Percentiles rank a stretch among this genome's conserved stretches.
phyloP scores from a whole-genome alignment of 2,888 invertebrate species.

The Volucella inflata region DNA sequence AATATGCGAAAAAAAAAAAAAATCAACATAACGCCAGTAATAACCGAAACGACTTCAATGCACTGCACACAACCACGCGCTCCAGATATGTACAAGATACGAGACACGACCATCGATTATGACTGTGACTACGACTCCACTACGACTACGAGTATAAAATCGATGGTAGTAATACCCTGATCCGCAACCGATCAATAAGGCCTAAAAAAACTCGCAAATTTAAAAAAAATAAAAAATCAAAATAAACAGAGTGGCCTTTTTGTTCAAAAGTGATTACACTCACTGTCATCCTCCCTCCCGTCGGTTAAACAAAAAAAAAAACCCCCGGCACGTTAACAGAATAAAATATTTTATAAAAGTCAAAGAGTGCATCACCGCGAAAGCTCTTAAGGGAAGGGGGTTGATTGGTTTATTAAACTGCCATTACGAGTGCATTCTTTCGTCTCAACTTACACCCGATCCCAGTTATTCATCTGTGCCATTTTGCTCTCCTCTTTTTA shows the following conservation, averaged over 20 bases:
- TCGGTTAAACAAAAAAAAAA: too few species aligned
- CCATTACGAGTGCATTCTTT: too few species aligned
- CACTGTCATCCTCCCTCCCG: not conserved
- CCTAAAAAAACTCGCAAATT: not conserved
- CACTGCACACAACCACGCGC: not conserved
- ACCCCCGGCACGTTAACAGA: too few species aligned
- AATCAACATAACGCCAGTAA: not conserved
- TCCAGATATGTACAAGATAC: slow-evolving; percentile 9
- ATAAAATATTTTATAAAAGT: too few species aligned
- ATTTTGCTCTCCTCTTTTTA: not conserved
- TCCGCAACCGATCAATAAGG: slow-evolving; percentile 15
- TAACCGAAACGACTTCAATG: slow-evolving; percentile 1
- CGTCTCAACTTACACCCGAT: too few species aligned
- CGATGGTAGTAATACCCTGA: not conserved
- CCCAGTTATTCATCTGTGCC: too few species aligned
- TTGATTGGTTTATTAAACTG: too few species aligned
- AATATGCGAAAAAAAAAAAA: slow-evolving; percentile 28
- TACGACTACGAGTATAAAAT: too few species aligned
- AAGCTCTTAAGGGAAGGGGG: too few species aligned
- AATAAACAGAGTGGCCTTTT: not conserved
- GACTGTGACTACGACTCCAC: too few species aligned
- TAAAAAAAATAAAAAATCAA: not conserved
- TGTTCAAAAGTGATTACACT: not conserved
- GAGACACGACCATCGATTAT: too few species aligned
- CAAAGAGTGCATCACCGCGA: too few species aligned